Evolutionary conservation across 2,888 invertebrate genomes (phyloP), one percentile per base, ranked within the genome.

Genomic region (Spisula subtruncata): DNA sequence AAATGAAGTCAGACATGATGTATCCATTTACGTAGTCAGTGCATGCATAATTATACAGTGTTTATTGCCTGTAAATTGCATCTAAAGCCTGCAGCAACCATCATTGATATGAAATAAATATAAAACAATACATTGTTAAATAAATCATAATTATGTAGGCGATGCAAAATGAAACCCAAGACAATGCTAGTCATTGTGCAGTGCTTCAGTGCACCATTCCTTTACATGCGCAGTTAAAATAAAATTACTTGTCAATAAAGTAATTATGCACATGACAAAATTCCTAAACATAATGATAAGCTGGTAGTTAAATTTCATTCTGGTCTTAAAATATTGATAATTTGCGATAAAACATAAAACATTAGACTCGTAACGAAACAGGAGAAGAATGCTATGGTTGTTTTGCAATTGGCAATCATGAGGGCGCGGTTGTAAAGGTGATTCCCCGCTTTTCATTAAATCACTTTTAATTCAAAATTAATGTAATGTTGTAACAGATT

Each of bases 121-220:
- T 75, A 75, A 75, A 32, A 75, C 75, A 75, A 75, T 75, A 35
- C 75, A 75, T 35, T 16, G 35, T 1, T 18, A 75, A 16, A 75
- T 75, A 32, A 75, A 75, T 35, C 75, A 75, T 32, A 1, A 32
- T 75, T 75, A 32, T 20, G 75, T 35, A 16, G 35, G 75, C 60
- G 60, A 66, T 32, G 35, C 32, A 0, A 25, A 32, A 75, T 35
- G 75, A 32, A 75, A 25, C 1, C 32, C 2, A 18, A 2, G 18
- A 32, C 18, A 25, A 41, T 32, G 29, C 18, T 75, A 16, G 75
- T 75, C 18, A 75, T 75, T 32, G 12, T 14, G 32, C 5, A 6
- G 29, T 16, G 32, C 35, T 18, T 16, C 16, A 12, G 14, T 75
- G 10, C 29, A 32, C 12, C 71, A 71, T 32, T 75, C 18, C 1